Conservation (phyloP, 30 jellyfish, hydroid and myxozoan species). For the Sanderia malayensis region DNA sequence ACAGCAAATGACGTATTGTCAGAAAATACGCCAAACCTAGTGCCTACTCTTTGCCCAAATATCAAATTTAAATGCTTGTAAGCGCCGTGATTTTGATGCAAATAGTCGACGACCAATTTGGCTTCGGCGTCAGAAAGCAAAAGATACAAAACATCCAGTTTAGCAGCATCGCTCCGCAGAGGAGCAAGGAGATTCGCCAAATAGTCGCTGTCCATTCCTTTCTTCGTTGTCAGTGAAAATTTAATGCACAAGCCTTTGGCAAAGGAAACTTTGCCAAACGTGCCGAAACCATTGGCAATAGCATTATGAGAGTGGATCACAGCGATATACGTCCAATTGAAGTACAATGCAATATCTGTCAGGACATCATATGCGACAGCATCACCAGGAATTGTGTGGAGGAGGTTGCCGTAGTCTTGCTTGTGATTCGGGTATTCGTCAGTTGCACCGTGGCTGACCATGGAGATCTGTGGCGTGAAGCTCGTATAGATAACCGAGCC, state of each 20-base stretch:
- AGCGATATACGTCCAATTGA: slow-evolving; percentile 67
- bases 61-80: slow-evolving; percentile 38
- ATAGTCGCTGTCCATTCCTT: neutral
- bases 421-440: slow-evolving; percentile 35
- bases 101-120: slow-evolving; percentile 27
- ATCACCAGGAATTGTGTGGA: slow-evolving; percentile 74
- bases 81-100: slow-evolving; percentile 6
- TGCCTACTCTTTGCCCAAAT: slow-evolving; percentile 48
- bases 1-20: slow-evolving; percentile 16
- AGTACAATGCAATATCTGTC: slow-evolving; percentile 43
- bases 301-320: slow-evolving; percentile 49
- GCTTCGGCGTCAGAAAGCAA: slow-evolving; percentile 50
- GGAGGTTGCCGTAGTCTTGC: slow-evolving; percentile 32
- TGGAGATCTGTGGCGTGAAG: slow-evolving; percentile 15
- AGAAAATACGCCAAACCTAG: slow-evolving; percentile 37
- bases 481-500: slow-evolving; percentile 31
- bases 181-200: slow-evolving; percentile 21
- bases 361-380: slow-evolving; percentile 14
- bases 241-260: slow-evolving; percentile 50
- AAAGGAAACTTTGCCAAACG: slow-evolving; percentile 9
- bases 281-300: slow-evolving; percentile 45
- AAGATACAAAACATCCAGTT: slow-evolving; percentile 42
- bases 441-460: slow-evolving; percentile 63
- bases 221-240: slow-evolving; percentile 13
- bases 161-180: neutral